Base-by-base conservation (phyloP, 2,797 vertebrate genomes). In the Ctenopoma multispine region DNA sequence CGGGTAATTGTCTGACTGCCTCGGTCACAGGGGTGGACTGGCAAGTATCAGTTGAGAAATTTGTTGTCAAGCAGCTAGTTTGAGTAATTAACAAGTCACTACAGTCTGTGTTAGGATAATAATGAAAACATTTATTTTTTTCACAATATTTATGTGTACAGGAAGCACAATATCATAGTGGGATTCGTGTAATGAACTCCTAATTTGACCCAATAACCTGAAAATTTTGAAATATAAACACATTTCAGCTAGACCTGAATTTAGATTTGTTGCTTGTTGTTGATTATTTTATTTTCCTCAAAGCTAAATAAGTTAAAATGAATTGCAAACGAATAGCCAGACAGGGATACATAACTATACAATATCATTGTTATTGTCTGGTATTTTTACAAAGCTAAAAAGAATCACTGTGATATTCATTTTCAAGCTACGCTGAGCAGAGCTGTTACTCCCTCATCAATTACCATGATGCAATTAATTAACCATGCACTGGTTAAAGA, bases 391-490 rank as follows among this genome's bases (percentile, higher is more conserved):
- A 40, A 27, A 47, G 55, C 23, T 60, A 13, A 41, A 34, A 51
- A 4, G 36, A 53, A 47, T 63, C 12, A 41, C 41, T 61, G 8
- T 58, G 50, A 24, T 34, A 14, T 47, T 60, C 1, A 7, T 65
- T 69, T 48, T 54, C 48, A 56, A 21, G 36, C 1, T 20, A 57
- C 14, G n/a, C 21, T 4, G 21, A 46, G n/a, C 57, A 46, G 31
- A 63, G 47, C 56, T 69, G 47, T 56, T 27, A 34, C 40, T 46
- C 29, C 29, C 31, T 80, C 31, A 34, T 49, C 50, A 71, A 41
- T 63, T 51, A 50, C 11, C 10, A 20, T 13, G 14, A n/a, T 36
- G 14, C 48, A 51, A 41, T 77, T 43, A 77, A 81, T 73, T 27
- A 76, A 40, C 29, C 44, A 47, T 44, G 56, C 31, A 50, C 17